Evolutionary conservation across 1,140 invertebrate species (phyloP), one percentile per base, ranked within the genome.

Genomic region (Trachelipus rathkii): DNA sequence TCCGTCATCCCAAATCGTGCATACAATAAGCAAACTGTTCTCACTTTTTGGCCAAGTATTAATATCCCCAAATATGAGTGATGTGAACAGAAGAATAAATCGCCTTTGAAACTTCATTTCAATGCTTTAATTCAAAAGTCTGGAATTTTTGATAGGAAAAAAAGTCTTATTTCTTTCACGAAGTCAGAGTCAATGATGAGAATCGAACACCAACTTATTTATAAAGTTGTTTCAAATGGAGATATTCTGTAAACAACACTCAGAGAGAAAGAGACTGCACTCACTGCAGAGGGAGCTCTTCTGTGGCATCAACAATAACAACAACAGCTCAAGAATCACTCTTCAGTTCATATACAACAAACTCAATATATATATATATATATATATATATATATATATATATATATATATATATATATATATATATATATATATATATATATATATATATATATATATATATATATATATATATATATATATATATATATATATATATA

Each of bases 371-470:
- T 33, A 68, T 68, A 68, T 68, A 68, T 68, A 68, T 15, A 68
- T 68, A 68, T 68, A 15, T 68, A 68, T 68, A 68, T 68, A 68
- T 68, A 68, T 68, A 68, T 68, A 68, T 68, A 68, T 68, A 68
- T 68, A 68, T 68, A 68, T 68, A 68, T 68, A 68, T 68, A 68
- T 68, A 68, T 68, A 68, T 68, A 68, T 68, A 68, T 68, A 68
- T 68, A 68, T 68, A 68, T 68, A 68, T 68, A 68, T 68, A 68
- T 68, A 68, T 10, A 68, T 68, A 68, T 68, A 9, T 68, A 68
- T 9, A 9, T 68, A 15, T 24, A 68, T 9, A 10, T 9, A 21
- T 21, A 19, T 9, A 68, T 68, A 10, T 68, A 68, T 68, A 9
- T 68, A 10, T 15, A 68, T 68, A 68, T 68, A 68, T 68, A 24